A percentile compares a stretch with the other conserved stretches of the same genome.
These are phyloP conservation scores for Melanotaenia pygmaea DNA, from an alignment of 2,797 vertebrate species.

Conservation along the genomic window DNA sequence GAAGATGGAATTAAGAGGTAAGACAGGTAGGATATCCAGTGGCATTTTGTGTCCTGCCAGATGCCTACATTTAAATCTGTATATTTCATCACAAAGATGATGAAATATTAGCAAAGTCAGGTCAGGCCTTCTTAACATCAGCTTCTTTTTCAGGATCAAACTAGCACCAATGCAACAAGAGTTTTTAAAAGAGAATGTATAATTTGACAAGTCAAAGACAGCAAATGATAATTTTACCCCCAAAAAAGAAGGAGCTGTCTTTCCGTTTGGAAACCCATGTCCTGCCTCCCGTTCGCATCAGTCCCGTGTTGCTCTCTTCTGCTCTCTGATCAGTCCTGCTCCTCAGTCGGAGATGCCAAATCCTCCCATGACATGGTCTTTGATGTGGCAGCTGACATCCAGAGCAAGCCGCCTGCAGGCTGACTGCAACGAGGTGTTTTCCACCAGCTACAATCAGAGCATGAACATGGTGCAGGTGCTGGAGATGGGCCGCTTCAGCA, in stretches of 20 bases:
- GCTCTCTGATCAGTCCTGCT: conserved; percentile 81
- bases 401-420: conserved; percentile 87
- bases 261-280: conserved; percentile 17
- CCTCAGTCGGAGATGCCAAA: conserved; percentile 83
- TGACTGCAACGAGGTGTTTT: conserved; percentile 85
- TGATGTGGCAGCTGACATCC: conserved; percentile 89
- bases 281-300: conserved; percentile 41
- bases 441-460: conserved; percentile 89
- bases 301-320: conserved; percentile 36
- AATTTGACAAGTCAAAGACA: conserved; percentile 55
- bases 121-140: conserved; percentile 34
- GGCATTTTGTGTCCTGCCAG: conserved; percentile 13
- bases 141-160: conserved; percentile 18
- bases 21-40: conserved; percentile 8
- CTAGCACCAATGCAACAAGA: conserved; percentile 32
- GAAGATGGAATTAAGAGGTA: conserved; percentile 19
- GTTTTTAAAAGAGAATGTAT: conserved; percentile 42
- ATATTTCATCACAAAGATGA: conserved; percentile 23
- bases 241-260: conserved; percentile 44
- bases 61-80: conserved; percentile 11
- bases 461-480: conserved; percentile 94
- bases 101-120: conserved; percentile 40
- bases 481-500: conserved; percentile 94
- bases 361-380: conserved; percentile 88
- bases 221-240: conserved; percentile 37